A percentile compares a stretch with the other conserved stretches of the same genome.
phyloP scores from a whole-genome alignment of 2,888 invertebrate genomes.

The Drosophila koepferae region DNA sequence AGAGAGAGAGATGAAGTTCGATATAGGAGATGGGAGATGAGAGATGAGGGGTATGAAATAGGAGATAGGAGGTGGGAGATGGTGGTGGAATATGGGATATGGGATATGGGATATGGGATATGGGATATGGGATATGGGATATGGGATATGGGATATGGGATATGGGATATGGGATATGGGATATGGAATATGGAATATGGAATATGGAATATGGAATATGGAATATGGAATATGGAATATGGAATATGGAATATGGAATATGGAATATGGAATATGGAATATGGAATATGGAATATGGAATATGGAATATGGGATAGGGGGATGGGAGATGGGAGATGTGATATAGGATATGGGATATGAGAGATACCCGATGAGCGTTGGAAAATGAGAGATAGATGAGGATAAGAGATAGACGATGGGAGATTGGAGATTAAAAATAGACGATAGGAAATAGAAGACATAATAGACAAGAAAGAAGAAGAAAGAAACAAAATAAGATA shows the following conservation, averaged over 20 bases:
- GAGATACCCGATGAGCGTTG: not conserved
- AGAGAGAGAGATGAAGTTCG: not conserved
- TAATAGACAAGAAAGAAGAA: not conserved
- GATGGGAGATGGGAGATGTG: too few relatives aligned
- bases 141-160: too few relatives aligned
- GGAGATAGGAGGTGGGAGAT: not conserved
- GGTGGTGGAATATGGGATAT: not conserved
- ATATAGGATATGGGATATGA: too few relatives aligned
- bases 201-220: too few relatives aligned
- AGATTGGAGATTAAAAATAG: not conserved
- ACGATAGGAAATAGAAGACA: not conserved
- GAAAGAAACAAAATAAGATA: not conserved
- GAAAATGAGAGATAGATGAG: not conserved
- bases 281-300: not conserved
- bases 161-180: not conserved
- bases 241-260: not conserved
- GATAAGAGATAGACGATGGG: not conserved
- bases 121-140: not conserved
- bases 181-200: too few relatives aligned
- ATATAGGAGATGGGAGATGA: not conserved
- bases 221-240: too few relatives aligned
- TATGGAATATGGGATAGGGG: not conserved
- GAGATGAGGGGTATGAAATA: not conserved
- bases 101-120: not conserved
- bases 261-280: not conserved